phyloP scores from a whole-genome alignment of 2,113 vertebrate species.

The Silurus meridionalis region DNA sequence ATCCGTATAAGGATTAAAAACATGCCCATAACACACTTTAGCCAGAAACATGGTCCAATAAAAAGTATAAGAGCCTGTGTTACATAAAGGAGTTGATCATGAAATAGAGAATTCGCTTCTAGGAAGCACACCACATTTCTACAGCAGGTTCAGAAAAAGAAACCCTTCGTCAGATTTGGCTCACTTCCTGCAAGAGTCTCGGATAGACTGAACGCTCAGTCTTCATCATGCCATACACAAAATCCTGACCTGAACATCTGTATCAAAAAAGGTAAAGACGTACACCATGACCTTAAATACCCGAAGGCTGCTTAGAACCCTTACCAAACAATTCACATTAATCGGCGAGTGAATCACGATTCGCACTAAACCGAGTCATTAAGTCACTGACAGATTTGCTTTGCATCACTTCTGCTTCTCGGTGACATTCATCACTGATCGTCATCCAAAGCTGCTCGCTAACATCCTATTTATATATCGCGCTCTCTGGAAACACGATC shows the following conservation, averaged over 20 bases:
- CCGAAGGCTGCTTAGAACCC: background rate
- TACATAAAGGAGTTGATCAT: background rate
- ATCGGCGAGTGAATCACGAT: background rate
- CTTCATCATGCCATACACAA: background rate
- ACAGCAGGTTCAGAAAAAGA: background rate
- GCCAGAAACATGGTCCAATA: background rate
- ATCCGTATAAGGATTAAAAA: background rate
- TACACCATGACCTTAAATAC: background rate
- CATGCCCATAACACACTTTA: background rate
- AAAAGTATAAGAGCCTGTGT: background rate
- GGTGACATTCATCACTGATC: background rate
- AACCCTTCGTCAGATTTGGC: background rate
- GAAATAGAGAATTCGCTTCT: background rate
- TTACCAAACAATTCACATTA: background rate
- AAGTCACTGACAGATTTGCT: background rate
- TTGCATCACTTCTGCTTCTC: constrained; percentile 8
- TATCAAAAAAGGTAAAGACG: background rate
- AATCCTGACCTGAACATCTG: background rate
- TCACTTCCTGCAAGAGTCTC: background rate
- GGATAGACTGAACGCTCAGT: too few species aligned
- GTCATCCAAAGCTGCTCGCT: background rate
- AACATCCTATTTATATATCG: background rate
- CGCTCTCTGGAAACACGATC: background rate
- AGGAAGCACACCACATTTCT: background rate
- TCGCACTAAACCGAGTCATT: background rate